phyloP scores from a whole-genome alignment of 2,797 vertebrate species.

The Aphelocoma californica region DNA sequence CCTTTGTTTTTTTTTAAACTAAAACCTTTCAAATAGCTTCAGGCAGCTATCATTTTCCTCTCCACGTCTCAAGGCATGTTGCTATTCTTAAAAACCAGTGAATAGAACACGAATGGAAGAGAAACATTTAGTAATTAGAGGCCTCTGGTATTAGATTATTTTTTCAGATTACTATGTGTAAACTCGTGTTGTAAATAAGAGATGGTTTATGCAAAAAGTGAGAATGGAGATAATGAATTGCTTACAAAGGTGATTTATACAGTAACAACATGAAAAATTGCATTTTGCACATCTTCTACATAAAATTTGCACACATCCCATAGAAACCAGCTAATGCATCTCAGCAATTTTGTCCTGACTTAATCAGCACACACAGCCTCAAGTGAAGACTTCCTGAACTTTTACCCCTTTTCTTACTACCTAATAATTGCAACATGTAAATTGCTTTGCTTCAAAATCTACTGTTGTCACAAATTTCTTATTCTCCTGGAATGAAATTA shows the following conservation, averaged over 20 bases:
- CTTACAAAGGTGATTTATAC: neutral
- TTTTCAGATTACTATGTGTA: neutral
- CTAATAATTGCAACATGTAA: slow-evolving; percentile 5
- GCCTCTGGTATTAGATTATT: neutral
- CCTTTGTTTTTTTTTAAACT: neutral
- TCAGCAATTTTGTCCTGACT: neutral
- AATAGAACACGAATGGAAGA: neutral
- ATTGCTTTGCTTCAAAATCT: neutral
- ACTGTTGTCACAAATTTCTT: neutral
- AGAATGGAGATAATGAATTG: neutral
- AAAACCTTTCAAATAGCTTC: slow-evolving; percentile 17
- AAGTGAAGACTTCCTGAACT: neutral
- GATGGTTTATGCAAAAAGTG: neutral
- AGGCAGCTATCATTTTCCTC: slow-evolving; percentile 16
- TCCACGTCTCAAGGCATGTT: neutral
- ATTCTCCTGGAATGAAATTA: neutral
- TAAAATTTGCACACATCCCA: neutral
- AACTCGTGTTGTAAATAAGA: neutral
- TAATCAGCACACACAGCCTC: neutral
- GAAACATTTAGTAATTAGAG: neutral
- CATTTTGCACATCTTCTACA: neutral
- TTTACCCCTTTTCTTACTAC: neutral
- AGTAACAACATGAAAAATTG: neutral
- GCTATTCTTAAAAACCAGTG: neutral
- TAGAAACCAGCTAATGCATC: neutral